phyloP scores from a whole-genome alignment of 2,797 vertebrate genomes.

The Falco berigora region DNA sequence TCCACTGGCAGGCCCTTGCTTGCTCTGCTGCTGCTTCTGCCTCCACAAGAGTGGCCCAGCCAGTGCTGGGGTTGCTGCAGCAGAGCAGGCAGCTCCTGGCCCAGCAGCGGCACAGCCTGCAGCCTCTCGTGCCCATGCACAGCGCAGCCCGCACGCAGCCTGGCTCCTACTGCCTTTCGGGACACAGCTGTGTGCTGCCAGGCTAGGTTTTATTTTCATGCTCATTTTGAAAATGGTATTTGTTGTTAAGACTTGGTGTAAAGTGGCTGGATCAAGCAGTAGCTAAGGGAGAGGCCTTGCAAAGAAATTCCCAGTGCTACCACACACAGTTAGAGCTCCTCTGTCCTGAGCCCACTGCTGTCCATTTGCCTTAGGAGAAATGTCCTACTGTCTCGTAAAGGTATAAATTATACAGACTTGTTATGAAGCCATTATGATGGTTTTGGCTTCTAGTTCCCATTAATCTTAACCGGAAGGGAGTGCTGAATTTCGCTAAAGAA shows the following conservation, averaged over 20 bases:
- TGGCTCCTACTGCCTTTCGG: fast-evolving
- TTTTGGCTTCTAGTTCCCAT: background rate
- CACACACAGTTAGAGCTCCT: background rate
- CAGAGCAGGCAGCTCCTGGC: background rate
- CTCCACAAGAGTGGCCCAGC: background rate
- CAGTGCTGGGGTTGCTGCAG: too few relatives aligned
- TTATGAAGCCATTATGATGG: background rate
- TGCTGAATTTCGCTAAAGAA: background rate
- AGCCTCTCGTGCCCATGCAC: background rate
- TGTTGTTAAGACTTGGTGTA: background rate
- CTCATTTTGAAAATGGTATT: background rate
- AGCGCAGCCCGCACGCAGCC: background rate
- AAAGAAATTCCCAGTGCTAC: background rate
- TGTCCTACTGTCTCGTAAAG: background rate
- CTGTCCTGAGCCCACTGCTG: background rate
- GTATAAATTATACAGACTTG: background rate
- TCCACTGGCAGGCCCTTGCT: background rate
- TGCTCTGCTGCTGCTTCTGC: background rate
- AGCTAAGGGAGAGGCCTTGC: background rate
- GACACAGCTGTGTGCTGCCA: background rate
- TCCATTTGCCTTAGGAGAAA: background rate
- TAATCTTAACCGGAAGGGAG: background rate
- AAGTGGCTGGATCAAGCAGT: background rate
- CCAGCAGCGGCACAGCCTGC: background rate
- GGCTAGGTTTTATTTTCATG: background rate